These are phyloP conservation scores for Gymnocheta viridis DNA, from an alignment of 2,888 invertebrate species.

Conservation along the genomic window DNA sequence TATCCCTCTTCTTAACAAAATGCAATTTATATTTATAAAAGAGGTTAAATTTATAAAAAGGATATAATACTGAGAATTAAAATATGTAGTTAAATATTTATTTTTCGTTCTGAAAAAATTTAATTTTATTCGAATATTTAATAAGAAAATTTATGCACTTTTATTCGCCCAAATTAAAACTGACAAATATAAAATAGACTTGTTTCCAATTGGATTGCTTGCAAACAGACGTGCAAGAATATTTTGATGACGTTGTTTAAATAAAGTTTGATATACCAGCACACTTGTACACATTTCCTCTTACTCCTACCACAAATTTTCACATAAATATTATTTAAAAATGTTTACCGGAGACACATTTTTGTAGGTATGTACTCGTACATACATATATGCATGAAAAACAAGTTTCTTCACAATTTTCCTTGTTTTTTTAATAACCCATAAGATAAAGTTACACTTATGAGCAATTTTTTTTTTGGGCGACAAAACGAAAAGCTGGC, in stretches of 20 bases:
- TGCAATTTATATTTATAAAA: too few species aligned
- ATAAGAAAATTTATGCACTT: too few species aligned
- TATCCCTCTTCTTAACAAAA: too few species aligned
- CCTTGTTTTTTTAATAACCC: neutral
- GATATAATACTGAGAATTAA: too few species aligned
- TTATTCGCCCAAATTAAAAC: too few species aligned
- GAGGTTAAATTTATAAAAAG: too few species aligned
- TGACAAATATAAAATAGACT: too few species aligned
- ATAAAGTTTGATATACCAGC: neutral
- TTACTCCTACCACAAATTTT: neutral
- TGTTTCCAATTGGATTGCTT: neutral
- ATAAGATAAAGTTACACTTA: neutral
- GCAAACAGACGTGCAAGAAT: neutral
- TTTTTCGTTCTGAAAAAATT: too few species aligned
- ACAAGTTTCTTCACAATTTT: neutral
- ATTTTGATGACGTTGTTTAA: neutral
- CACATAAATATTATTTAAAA: neutral
- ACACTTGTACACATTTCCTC: neutral
- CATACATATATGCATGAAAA: too few species aligned
- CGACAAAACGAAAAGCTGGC: neutral
- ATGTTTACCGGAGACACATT: neutral
- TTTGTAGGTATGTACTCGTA: too few species aligned
- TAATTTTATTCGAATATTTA: too few species aligned
- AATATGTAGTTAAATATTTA: too few species aligned
- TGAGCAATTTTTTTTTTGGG: neutral